Evolutionary conservation across 1,140 invertebrate species (phyloP).

Genomic region (Drosophila mauritiana): DNA sequence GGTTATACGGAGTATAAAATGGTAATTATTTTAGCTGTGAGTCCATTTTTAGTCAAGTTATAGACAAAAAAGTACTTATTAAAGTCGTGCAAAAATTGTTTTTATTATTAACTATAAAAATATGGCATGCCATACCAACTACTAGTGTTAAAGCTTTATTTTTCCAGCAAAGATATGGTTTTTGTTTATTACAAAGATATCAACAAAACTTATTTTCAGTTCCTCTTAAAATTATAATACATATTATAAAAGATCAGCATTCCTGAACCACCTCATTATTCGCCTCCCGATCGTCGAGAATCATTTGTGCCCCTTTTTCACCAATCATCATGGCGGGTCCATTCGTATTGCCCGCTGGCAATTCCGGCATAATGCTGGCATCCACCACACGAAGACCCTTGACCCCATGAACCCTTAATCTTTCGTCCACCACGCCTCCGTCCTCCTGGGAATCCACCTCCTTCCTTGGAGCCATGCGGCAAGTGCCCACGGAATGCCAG

Average conservation of each 20-base stretch:
- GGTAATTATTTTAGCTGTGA: too few relatives aligned
- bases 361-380: slow-evolving; percentile 91
- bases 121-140: too few relatives aligned
- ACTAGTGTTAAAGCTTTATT: too few relatives aligned
- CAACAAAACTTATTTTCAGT: too few relatives aligned
- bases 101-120: too few relatives aligned
- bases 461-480: slow-evolving; percentile 88
- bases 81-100: too few relatives aligned
- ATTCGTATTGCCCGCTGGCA: slow-evolving; percentile 91
- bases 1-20: too few relatives aligned
- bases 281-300: slow-evolving; percentile 85
- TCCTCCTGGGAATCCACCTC: slow-evolving; percentile 84
- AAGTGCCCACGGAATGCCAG: slow-evolving; percentile 90
- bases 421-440: slow-evolving; percentile 88
- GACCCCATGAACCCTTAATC: slow-evolving; percentile 88
- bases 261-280: slow-evolving; percentile 17
- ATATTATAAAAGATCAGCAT: neutral
- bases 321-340: slow-evolving; percentile 91
- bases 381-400: slow-evolving; percentile 89
- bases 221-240: too few relatives aligned
- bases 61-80: too few relatives aligned
- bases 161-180: too few relatives aligned
- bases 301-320: slow-evolving; percentile 90
- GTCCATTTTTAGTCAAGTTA: too few relatives aligned
- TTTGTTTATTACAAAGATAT: too few relatives aligned